Percentiles rank a stretch among this genome's conserved stretches.
These are phyloP conservation scores for Macrophya annulata DNA, from an alignment of 2,888 invertebrate species.

Conservation along the genomic window DNA sequence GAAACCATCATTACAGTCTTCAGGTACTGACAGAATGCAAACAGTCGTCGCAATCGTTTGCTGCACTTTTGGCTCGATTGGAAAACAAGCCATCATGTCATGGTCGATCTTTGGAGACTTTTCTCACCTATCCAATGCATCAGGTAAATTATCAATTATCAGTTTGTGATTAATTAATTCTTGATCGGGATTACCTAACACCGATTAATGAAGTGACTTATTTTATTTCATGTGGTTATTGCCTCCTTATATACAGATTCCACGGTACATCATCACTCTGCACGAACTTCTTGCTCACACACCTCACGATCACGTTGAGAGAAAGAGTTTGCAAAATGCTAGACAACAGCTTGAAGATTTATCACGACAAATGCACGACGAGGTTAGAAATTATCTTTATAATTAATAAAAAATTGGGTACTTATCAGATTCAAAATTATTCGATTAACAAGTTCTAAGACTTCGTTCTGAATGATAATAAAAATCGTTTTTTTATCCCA, in stretches of 20 bases:
- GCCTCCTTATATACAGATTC: constrained; percentile 86
- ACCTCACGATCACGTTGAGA: constrained; percentile 96
- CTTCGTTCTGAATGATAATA: neutral
- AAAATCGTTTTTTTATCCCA: constrained; percentile 59
- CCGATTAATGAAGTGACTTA: neutral
- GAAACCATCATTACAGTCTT: constrained; percentile 96
- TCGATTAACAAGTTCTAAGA: no score
- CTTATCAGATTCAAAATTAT: neutral
- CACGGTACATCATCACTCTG: constrained; percentile 94
- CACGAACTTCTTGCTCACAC: constrained; percentile 96
- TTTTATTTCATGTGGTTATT: neutral
- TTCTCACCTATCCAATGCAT: constrained; percentile 96
- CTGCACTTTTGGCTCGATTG: constrained; percentile 88
- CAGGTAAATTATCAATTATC: no score
- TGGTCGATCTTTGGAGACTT: constrained; percentile 92
- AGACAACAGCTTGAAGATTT: constrained; percentile 93
- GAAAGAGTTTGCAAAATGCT: constrained; percentile 93
- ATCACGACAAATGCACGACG: constrained; percentile 93
- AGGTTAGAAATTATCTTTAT: constrained; percentile 80
- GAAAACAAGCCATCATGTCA: constrained; percentile 94
- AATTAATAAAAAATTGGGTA: neutral
- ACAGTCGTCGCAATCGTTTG: constrained; percentile 89
- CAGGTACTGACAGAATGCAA: constrained; percentile 96
- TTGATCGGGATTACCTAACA: no score
- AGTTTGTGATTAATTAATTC: no score